Evolutionary conservation across 2,113 vertebrate genomes (phyloP).

Genomic region (Chionis minor): DNA sequence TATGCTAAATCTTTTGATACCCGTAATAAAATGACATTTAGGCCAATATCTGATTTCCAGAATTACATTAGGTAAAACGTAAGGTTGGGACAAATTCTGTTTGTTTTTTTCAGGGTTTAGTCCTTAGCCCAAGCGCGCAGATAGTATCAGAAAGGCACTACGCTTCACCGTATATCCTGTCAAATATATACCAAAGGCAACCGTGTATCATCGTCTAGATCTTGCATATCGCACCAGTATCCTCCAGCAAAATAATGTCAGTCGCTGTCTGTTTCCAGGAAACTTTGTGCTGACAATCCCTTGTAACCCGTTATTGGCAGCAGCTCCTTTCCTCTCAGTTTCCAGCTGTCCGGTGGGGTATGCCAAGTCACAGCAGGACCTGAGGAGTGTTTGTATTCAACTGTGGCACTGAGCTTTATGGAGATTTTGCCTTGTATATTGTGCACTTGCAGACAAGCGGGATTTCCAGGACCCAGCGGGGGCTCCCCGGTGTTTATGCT

Average conservation of each 20-base stretch:
- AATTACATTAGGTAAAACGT: constrained; percentile 61
- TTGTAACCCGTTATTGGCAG: constrained; percentile 84
- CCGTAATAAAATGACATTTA: constrained; percentile 65
- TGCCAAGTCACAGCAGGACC: constrained; percentile 97
- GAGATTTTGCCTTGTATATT: constrained; percentile 76
- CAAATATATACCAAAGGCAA: neutral
- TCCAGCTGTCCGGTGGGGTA: constrained; percentile 93
- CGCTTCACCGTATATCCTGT: constrained; percentile 13
- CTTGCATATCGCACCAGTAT: constrained; percentile 47
- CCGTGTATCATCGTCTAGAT: neutral
- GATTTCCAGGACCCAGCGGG: constrained; percentile 86
- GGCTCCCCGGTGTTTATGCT: constrained; percentile 81
- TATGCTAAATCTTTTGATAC: constrained; percentile 70
- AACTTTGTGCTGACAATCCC: constrained; percentile 77
- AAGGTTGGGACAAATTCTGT: constrained; percentile 51
- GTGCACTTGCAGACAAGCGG: constrained; percentile 84
- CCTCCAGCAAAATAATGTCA: constrained; percentile 64
- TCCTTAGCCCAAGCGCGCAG: neutral
- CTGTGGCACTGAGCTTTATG: constrained; percentile 73
- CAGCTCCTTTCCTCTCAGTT: constrained; percentile 80
- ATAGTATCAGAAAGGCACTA: neutral
- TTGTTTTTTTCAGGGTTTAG: constrained; percentile 36
- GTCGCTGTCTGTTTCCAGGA: constrained; percentile 60
- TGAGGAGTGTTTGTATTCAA: constrained; percentile 84
- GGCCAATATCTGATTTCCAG: constrained; percentile 70